Evolutionary conservation across 1,140 invertebrate species (phyloP).

Genomic region (Drosophila lacertosa): DNA sequence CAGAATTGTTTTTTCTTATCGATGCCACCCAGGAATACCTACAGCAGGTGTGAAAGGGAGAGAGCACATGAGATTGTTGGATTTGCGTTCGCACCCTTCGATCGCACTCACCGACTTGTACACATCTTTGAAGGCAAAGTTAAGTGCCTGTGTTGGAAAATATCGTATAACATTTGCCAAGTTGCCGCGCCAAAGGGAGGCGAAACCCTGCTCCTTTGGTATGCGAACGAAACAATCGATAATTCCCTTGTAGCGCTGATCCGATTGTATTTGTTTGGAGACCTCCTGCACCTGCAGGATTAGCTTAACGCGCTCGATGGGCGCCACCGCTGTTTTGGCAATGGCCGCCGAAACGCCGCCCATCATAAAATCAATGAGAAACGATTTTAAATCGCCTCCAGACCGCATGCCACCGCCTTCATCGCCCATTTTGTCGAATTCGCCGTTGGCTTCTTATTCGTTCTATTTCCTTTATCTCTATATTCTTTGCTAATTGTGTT

Average conservation of each 20-base stretch:
- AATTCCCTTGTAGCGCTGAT: constrained; percentile 91
- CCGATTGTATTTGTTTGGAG: constrained; percentile 91
- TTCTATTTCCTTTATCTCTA: no score
- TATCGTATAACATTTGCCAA: constrained; percentile 95
- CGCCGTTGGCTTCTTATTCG: no score
- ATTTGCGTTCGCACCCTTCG: no score
- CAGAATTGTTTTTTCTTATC: constrained; percentile 94
- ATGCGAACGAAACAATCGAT: constrained; percentile 86
- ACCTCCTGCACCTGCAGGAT: constrained; percentile 94
- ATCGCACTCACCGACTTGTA: constrained; percentile 89
- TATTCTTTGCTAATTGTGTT: no score
- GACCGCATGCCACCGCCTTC: constrained; percentile 83
- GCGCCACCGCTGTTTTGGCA: constrained; percentile 94
- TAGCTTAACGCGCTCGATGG: constrained; percentile 96
- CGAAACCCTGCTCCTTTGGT: constrained; percentile 91
- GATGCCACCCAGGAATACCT: constrained; percentile 86
- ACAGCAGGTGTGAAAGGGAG: not conserved
- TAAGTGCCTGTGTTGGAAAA: constrained; percentile 97
- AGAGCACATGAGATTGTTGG: not conserved
- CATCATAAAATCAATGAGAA: constrained; percentile 92
- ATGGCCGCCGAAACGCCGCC: constrained; percentile 94
- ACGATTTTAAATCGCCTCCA: constrained; percentile 65
- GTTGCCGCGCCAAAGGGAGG: constrained; percentile 97
- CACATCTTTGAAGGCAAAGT: constrained; percentile 97
- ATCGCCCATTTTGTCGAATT: constrained; percentile 71